These are phyloP conservation scores for Neoarius graeffei DNA, from an alignment of 2,113 vertebrate genomes.

Conservation along the genomic window DNA sequence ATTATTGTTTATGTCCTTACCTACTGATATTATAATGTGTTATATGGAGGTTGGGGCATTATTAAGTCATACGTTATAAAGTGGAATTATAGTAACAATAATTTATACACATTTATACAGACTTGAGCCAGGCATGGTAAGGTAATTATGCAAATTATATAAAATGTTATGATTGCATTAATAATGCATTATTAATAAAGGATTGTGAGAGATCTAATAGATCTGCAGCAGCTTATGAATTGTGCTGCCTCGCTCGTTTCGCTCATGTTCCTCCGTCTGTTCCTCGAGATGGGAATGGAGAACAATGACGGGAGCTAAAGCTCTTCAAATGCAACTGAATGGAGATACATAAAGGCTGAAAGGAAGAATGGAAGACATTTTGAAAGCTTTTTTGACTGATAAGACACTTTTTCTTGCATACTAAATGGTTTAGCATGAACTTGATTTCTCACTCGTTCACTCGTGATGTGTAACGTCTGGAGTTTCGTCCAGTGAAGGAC, in stretches of 20 bases:
- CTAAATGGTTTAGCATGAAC: not conserved
- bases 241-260: not conserved
- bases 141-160: not conserved
- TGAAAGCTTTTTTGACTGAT: not conserved
- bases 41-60: not conserved
- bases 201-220: not conserved
- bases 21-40: no score
- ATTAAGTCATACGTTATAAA: not conserved
- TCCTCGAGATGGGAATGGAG: not conserved
- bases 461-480: not conserved
- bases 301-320: not conserved
- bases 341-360: not conserved
- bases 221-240: not conserved
- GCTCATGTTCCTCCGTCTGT: not conserved
- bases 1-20: not conserved
- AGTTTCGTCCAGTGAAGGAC: not conserved
- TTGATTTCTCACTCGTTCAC: not conserved
- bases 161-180: not conserved
- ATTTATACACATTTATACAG: not conserved
- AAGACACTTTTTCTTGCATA: not conserved
- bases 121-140: not conserved
- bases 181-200: not conserved
- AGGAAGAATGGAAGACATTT: not conserved
- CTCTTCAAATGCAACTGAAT: not conserved
- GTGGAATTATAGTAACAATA: not conserved